A percentile compares a stretch with the other conserved stretches of the same genome.
Conservation (phyloP, 2,888 invertebrate genomes). For the Volucella zonaria region DNA sequence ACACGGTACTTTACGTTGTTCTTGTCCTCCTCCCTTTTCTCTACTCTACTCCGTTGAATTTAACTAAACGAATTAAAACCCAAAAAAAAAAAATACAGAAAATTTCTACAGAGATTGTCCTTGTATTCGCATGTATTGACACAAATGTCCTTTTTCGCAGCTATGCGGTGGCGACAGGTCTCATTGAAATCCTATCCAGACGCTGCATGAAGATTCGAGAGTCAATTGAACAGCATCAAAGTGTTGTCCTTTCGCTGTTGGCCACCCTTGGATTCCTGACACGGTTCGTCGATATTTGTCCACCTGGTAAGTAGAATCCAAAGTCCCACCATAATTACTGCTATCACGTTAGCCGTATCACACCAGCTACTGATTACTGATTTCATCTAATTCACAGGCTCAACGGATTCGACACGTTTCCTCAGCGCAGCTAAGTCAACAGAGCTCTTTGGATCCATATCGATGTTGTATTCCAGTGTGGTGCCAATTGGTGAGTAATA, state of each 20-base stretch:
- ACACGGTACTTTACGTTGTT: conserved; percentile 81
- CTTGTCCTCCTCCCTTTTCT: conserved; percentile 6
- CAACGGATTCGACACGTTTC: conserved; percentile 81
- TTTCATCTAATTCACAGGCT: conserved; percentile 77
- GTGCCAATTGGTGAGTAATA: conserved; percentile 81
- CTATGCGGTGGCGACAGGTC: conserved; percentile 90
- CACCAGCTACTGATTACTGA: conserved; percentile 42
- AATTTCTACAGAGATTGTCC: background rate
- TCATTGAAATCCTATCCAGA: conserved; percentile 90
- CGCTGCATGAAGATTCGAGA: conserved; percentile 88
- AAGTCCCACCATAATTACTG: conserved; percentile 39
- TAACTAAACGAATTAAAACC: conserved; percentile 71
- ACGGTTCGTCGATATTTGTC: conserved; percentile 82
- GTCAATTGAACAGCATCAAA: conserved; percentile 83
- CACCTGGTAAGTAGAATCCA: conserved; percentile 78
- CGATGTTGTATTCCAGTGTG: conserved; percentile 81
- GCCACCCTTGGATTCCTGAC: conserved; percentile 82
- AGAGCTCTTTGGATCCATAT: conserved; percentile 82
- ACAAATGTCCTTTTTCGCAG: conserved; percentile 83
- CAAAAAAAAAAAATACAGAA: conserved; percentile 26
- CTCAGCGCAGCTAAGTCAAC: conserved; percentile 81
- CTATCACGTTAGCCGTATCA: conserved; percentile 5
- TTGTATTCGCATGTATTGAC: conserved; percentile 64
- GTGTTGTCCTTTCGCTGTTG: conserved; percentile 81
- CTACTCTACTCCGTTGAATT: conserved; percentile 62